Evolutionary conservation across 2,888 invertebrate genomes (phyloP).

Genomic region (Drosophila longiperda): DNA sequence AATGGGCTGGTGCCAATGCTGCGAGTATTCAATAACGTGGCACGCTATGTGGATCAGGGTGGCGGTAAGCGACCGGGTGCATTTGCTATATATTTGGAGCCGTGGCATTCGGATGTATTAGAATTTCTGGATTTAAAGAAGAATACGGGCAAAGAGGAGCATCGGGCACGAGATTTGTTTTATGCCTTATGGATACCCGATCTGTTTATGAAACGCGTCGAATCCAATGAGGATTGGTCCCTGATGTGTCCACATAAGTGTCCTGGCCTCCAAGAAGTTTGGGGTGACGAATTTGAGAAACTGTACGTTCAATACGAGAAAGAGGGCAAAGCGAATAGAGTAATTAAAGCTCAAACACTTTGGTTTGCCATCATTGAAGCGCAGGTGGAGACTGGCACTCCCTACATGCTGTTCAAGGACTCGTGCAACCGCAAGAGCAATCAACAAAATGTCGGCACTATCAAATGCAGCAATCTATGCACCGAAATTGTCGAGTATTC

Average conservation of each 20-base stretch:
- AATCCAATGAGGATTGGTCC: slow-evolving; percentile 94
- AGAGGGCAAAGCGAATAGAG: slow-evolving; percentile 89
- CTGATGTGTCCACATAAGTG: slow-evolving; percentile 98
- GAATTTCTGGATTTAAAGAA: slow-evolving; percentile 97
- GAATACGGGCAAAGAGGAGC: slow-evolving; percentile 98
- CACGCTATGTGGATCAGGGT: slow-evolving; percentile 98
- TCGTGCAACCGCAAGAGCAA: slow-evolving; percentile 98
- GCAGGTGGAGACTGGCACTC: slow-evolving; percentile 98
- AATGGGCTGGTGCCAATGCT: slow-evolving; percentile 99
- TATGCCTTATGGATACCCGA: slow-evolving; percentile 99
- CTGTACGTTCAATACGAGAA: slow-evolving; percentile 94
- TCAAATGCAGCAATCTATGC: slow-evolving; percentile 98
- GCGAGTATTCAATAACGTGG: slow-evolving; percentile 97
- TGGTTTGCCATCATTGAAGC: slow-evolving; percentile 98
- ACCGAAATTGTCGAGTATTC: slow-evolving; percentile 99
- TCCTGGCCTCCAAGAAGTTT: slow-evolving; percentile 95
- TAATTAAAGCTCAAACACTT: slow-evolving; percentile 92
- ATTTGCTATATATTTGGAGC: slow-evolving; percentile 98
- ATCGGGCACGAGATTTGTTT: slow-evolving; percentile 97
- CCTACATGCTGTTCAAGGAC: slow-evolving; percentile 98
- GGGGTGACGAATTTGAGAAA: slow-evolving; percentile 97
- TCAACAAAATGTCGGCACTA: slow-evolving; percentile 99
- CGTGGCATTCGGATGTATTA: slow-evolving; percentile 99
- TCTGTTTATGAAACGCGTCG: slow-evolving; percentile 98
- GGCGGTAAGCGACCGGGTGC: slow-evolving; percentile 99